Base-by-base conservation (phyloP, 2,888 invertebrate genomes). In the Cistogaster globosa region DNA sequence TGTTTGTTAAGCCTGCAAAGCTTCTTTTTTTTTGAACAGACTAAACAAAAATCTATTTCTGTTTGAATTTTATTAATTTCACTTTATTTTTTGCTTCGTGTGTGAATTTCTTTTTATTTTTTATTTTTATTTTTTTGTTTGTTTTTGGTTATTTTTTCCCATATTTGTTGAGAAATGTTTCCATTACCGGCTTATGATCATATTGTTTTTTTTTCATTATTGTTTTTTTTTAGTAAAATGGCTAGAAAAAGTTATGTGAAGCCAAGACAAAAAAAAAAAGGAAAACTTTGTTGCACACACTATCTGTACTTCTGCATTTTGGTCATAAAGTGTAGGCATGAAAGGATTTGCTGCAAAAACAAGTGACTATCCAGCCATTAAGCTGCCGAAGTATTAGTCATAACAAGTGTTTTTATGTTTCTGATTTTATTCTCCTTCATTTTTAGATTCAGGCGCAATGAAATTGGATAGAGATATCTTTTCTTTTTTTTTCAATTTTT, bases 161-260 rank as follows among this genome's bases (percentile, higher is more conserved):
- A 26, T 60, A 26, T 20, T 58, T 65, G 16, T 69, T 60, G 67
- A 67, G 80, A 67, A 72, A 76, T 80, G 60, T 80, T 76, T 80
- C 71, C 76, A 84, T 84, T 76, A 84, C 80, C 84, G 76, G 76
- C 67, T 80, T 69, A 65, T 53, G 22, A 26, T 4, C 22, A 42
- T 8, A 14, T 58, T 71, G 32, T 26, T 58, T 58, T 16, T 58
- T 58, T 82, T 55, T n/a, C n/a, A n/a, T n/a, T 48, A 2, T 42
- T 48, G 0, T 48, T 65, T 57, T 57, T n/a, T 8, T 26, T 26
- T 26, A 26, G 2, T 22, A 2, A 38, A 48, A 36, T 1, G 6
- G 42, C 48, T 38, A 18, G 26, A 20, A 20, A 68, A 62, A 60
- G 48, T 53, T 20, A 12, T 0, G 8, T 16, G 45, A 20, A 26